A percentile compares a stretch with the other conserved stretches of the same genome.
These are phyloP conservation scores for Rissa tridactyla DNA, from an alignment of 2,113 vertebrate species.

Conservation along the genomic window DNA sequence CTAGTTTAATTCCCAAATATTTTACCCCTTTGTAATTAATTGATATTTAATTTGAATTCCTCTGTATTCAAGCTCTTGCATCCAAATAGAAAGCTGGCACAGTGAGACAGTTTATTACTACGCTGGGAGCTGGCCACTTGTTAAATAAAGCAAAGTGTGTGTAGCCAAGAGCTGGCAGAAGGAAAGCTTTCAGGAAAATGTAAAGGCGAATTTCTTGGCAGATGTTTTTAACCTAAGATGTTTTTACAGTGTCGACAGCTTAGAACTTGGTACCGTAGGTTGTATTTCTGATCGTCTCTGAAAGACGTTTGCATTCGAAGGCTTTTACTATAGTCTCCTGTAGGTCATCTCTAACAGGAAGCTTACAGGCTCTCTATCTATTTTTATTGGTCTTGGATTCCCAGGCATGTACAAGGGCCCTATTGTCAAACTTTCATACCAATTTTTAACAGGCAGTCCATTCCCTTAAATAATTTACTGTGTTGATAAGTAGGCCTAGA, in stretches of 20 bases:
- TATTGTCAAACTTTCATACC: neutral
- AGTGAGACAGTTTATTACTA: neutral
- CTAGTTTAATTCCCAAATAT: constrained; percentile 27
- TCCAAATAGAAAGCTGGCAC: constrained; percentile 18
- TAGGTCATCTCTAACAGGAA: neutral
- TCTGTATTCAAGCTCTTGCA: neutral
- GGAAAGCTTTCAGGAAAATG: neutral
- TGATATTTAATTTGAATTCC: constrained; percentile 42
- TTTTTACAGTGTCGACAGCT: neutral
- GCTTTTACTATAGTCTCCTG: neutral
- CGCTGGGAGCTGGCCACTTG: constrained; percentile 30
- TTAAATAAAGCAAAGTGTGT: constrained; percentile 13
- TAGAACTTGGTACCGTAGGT: neutral
- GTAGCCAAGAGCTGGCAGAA: constrained; percentile 26
- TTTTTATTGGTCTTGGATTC: neutral
- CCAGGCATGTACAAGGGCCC: neutral
- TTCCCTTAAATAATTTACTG: neutral
- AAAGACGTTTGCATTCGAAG: neutral
- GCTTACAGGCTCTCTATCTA: neutral
- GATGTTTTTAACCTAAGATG: neutral
- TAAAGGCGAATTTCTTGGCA: neutral
- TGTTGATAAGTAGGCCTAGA: neutral
- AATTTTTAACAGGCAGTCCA: neutral
- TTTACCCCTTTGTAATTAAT: constrained; percentile 41
- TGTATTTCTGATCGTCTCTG: neutral